Percentiles rank a stretch among this genome's conserved stretches.
These are phyloP conservation scores for Cataglyphis cursor DNA, from an alignment of 2,888 invertebrate genomes.

Conservation along the genomic window DNA sequence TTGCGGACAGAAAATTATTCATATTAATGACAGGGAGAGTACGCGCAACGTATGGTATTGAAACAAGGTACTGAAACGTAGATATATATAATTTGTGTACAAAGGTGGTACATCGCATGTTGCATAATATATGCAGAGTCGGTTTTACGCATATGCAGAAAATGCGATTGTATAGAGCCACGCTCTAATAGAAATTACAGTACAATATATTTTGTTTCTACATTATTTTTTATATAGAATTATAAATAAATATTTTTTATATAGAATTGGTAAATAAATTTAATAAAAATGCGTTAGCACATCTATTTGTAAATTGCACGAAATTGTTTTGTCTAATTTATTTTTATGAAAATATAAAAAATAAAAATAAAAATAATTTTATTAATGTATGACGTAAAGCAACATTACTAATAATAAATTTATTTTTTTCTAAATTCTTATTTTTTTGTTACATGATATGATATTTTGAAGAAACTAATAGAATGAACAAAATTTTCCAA, in stretches of 20 bases:
- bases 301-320: neutral
- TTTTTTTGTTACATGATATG: neutral
- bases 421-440: neutral
- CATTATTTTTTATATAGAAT: neutral
- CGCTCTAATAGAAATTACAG: neutral
- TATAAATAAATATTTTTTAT: neutral
- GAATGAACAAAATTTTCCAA: neutral
- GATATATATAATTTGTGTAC: neutral
- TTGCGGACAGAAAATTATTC: slow-evolving; percentile 25
- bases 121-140: neutral
- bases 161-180: neutral
- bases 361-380: neutral
- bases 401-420: neutral
- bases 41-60: slow-evolving; percentile 3
- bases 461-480: neutral
- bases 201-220: neutral
- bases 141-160: neutral
- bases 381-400: neutral
- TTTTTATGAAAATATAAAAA: neutral
- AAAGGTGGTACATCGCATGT: slow-evolving; percentile 1
- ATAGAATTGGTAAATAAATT: neutral
- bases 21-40: slow-evolving; percentile 20
- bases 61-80: slow-evolving; percentile 19
- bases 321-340: neutral
- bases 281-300: neutral